These are phyloP conservation scores for Dermolepida albohirtum DNA, from an alignment of 2,888 invertebrate genomes.

Conservation along the genomic window DNA sequence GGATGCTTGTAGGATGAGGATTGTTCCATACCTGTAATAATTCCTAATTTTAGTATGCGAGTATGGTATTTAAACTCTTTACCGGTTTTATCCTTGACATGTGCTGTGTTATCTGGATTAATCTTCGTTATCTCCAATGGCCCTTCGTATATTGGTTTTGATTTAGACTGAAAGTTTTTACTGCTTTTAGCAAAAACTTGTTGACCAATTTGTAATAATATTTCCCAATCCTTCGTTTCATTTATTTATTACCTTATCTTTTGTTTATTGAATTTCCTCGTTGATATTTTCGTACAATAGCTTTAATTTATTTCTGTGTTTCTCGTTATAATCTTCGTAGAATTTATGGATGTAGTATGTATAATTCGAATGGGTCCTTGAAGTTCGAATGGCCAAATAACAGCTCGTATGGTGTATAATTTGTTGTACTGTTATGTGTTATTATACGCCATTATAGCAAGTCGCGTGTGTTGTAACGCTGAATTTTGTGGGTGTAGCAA, in stretches of 20 bases:
- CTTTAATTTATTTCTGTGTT: conserved; percentile 8
- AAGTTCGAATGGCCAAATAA: conserved; percentile 4
- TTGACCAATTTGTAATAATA: background rate
- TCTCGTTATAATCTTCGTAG: conserved; percentile 19
- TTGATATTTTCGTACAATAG: background rate
- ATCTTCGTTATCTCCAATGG: background rate
- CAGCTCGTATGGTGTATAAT: no score
- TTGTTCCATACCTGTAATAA: no score
- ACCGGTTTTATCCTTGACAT: background rate
- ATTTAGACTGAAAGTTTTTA: conserved; percentile 2
- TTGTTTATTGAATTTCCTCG: background rate
- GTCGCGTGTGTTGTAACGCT: background rate
- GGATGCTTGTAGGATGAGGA: no score
- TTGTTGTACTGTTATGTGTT: conserved; percentile 17
- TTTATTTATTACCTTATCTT: background rate
- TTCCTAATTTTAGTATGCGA: no score
- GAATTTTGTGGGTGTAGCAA: conserved; percentile 3
- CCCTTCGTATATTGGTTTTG: background rate
- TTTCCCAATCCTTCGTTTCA: no score
- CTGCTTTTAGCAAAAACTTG: background rate
- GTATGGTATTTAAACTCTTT: no score
- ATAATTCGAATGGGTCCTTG: conserved; percentile 29
- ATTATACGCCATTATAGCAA: conserved; percentile 26
- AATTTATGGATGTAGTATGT: conserved; percentile 17
- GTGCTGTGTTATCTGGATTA: background rate